phyloP scores from a whole-genome alignment of 2,113 vertebrate genomes.

The Pachycephala philippinensis region DNA sequence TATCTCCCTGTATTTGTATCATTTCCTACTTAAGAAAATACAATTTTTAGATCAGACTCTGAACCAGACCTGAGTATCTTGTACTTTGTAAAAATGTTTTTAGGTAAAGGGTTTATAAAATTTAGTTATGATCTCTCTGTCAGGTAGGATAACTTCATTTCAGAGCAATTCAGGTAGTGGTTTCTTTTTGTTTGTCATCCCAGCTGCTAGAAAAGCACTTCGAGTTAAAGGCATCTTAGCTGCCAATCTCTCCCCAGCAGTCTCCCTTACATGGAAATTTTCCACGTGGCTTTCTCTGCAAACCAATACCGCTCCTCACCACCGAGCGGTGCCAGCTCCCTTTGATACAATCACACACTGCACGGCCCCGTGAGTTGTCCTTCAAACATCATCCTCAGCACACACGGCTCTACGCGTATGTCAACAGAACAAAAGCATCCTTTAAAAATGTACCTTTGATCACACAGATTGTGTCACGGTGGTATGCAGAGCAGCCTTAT shows the following conservation, averaged over 20 bases:
- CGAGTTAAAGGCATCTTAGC: neutral
- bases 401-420: neutral
- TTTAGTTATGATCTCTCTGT: neutral
- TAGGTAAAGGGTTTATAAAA: neutral
- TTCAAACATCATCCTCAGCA: neutral
- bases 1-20: neutral
- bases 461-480: neutral
- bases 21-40: neutral
- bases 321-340: conserved; percentile 22
- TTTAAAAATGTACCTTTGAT: conserved; percentile 9
- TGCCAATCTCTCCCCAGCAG: neutral
- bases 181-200: neutral
- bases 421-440: neutral
- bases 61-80: neutral
- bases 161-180: neutral
- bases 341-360: neutral
- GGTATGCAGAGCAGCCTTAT: neutral
- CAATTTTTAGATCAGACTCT: neutral
- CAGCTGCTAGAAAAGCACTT: neutral
- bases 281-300: neutral
- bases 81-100: neutral
- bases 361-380: neutral
- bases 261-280: conserved; percentile 45
- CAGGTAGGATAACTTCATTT: neutral
- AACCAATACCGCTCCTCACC: neutral